phyloP scores from a whole-genome alignment of 2,113 vertebrate species.

The Myanophis thanlyinensis region DNA sequence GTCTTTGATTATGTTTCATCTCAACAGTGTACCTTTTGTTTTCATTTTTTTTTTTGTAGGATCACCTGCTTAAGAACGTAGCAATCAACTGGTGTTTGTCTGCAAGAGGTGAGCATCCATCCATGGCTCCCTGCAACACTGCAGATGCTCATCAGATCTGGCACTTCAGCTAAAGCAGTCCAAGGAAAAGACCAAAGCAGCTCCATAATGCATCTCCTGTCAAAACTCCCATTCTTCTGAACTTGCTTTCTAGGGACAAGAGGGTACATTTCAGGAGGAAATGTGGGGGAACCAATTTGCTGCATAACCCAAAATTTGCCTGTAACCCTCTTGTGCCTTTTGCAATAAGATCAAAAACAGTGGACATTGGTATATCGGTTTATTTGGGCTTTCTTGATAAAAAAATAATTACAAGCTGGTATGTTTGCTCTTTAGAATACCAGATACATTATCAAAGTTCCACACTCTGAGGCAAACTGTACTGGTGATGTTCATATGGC shows the following conservation, averaged over 20 bases:
- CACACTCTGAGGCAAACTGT: neutral
- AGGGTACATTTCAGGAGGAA: neutral
- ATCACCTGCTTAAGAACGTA: slow-evolving; percentile 79
- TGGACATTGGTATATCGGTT: neutral
- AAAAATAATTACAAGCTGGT: neutral
- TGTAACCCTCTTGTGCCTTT: slow-evolving; percentile 21
- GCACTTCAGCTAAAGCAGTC: slow-evolving; percentile 74
- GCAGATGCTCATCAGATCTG: slow-evolving; percentile 80
- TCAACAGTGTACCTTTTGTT: neutral
- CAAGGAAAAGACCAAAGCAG: neutral
- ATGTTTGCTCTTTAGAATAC: slow-evolving; percentile 3
- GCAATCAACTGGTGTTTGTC: slow-evolving; percentile 79
- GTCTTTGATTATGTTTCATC: neutral
- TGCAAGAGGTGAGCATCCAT: slow-evolving; percentile 65
- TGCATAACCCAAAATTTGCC: slow-evolving; percentile 36
- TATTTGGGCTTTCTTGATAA: neutral
- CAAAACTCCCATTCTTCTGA: neutral
- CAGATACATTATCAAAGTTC: neutral
- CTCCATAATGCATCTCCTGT: neutral
- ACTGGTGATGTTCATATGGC: neutral
- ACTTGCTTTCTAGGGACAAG: neutral
- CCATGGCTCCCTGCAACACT: slow-evolving; percentile 73
- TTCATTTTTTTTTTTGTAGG: slow-evolving; percentile 65
- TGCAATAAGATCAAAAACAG: neutral
- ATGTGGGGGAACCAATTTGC: slow-evolving; percentile 37